Evolutionary conservation across 1,140 invertebrate species (phyloP), one percentile per base, ranked within the genome.

Genomic region (Globodera ellingtonae): DNA sequence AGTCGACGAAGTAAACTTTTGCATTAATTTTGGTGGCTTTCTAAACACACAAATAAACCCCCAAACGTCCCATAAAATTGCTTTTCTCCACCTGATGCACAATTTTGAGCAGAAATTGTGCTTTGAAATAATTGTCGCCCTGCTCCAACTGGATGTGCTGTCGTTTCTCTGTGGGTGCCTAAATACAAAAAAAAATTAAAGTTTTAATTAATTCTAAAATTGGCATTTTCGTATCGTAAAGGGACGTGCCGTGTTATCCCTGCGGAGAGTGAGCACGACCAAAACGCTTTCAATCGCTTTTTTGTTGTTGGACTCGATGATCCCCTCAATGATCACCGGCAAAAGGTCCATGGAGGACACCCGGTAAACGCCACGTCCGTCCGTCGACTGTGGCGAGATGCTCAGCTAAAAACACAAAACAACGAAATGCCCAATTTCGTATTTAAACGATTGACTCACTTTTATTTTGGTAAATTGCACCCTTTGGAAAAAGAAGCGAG

Each of bases 101-200:
- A 73, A 79, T 78, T 72, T 79, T 79, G 21, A 79, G 78, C 47
- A 79, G 69, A 79, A 79, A 79, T 65, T 79, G 78, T n/a, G 78
- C 44, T 35, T 79, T 79, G 67, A 79, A 79, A 47, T 46, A 79
- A 13, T 79, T 72, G 21, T 78, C 56, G 8, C 74, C 78, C 15
- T 59, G 21, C 47, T 79, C 78, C 47, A 79, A 76, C n/a, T 78
- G 69, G 10, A 79, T 79, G 48, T 48, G 47, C 69, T 77, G 75
- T 44, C 50, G 59, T 10, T 79, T 79, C 15, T 79, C 70, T 10
- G 67, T 69, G 13, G 48, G 56, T 72, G 78, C 50, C 78, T 79
- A 24, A 62, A 62, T 18, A 62, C 10, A 4, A 52, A 52, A 52
- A 52, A 52, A 4, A 9, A 52, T 35, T 35, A 1, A 35, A 35